Evolutionary conservation across 1,140 invertebrate genomes (phyloP).

Genomic region (Hestina assimilis): DNA sequence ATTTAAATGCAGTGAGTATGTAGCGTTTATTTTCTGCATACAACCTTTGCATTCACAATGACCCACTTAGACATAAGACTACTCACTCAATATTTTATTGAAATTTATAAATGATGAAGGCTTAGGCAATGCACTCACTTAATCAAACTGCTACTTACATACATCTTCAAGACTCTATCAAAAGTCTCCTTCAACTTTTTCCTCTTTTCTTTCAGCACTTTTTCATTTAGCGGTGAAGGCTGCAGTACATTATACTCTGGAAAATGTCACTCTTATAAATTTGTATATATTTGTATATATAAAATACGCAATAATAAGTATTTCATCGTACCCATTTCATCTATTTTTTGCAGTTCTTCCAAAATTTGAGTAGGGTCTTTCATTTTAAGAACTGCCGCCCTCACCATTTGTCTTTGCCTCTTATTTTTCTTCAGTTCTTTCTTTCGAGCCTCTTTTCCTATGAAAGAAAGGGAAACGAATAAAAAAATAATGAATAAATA

Average conservation of each 20-base stretch:
- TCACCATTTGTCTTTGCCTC: slow-evolving; percentile 95
- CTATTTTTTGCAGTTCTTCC: slow-evolving; percentile 97
- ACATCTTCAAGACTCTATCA: slow-evolving; percentile 95
- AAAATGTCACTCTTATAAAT: slow-evolving; percentile 43
- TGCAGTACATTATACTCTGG: slow-evolving; percentile 96
- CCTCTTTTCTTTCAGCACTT: slow-evolving; percentile 97
- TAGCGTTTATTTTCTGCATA: too few species aligned
- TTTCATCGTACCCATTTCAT: slow-evolving; percentile 92
- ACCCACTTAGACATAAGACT: too few species aligned
- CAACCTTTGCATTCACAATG: too few species aligned
- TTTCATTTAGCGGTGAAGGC: slow-evolving; percentile 96
- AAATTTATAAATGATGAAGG: too few species aligned
- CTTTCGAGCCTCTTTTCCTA: slow-evolving; percentile 98
- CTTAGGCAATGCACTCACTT: too few species aligned
- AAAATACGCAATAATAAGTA: not conserved
- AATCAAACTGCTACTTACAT: slow-evolving; percentile 88
- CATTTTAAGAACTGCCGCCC: slow-evolving; percentile 97
- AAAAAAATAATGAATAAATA: not conserved
- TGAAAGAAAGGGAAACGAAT: too few species aligned
- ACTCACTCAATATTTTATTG: too few species aligned
- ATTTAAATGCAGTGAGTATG: too few species aligned
- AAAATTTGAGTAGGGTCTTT: slow-evolving; percentile 97
- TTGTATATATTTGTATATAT: not conserved
- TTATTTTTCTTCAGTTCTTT: slow-evolving; percentile 99
- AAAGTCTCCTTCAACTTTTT: slow-evolving; percentile 97